Evolutionary conservation across 2,797 vertebrate genomes (phyloP).

Genomic region (Enteromius afrohamiltoni): DNA sequence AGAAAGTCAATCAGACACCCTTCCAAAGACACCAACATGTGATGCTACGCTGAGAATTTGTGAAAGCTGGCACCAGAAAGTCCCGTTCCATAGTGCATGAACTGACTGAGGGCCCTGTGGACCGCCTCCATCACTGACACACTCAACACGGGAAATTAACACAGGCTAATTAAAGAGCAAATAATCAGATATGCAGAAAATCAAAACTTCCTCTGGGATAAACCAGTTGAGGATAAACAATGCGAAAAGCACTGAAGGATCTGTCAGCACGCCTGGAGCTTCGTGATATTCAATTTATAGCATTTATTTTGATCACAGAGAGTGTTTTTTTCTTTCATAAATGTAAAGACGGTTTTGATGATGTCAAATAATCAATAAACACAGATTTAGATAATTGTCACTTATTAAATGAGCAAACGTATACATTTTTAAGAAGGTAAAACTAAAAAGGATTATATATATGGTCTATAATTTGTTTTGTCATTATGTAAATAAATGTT

Average conservation of each 20-base stretch:
- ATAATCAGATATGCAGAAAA: conserved; percentile 66
- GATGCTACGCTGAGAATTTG: conserved; percentile 55
- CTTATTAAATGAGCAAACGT: background rate
- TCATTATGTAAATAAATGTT: background rate
- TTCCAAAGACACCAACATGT: conserved; percentile 53
- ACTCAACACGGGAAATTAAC: conserved; percentile 64
- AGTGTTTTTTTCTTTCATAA: too few relatives aligned
- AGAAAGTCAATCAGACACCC: conserved; percentile 62
- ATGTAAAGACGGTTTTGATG: background rate
- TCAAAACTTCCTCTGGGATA: conserved; percentile 61
- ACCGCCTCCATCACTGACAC: conserved; percentile 52
- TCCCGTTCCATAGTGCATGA: conserved; percentile 54
- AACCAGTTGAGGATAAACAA: conserved; percentile 49
- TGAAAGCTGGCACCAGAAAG: conserved; percentile 51
- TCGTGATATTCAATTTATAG: conserved; percentile 10
- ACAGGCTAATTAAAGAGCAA: conserved; percentile 64
- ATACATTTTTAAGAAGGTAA: background rate
- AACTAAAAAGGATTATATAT: background rate
- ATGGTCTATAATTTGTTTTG: background rate
- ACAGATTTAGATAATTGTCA: background rate
- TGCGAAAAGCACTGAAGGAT: conserved; percentile 19
- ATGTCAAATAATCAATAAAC: too few relatives aligned
- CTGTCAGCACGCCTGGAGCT: conserved; percentile 20
- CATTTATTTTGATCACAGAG: background rate
- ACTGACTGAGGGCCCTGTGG: conserved; percentile 55